These are phyloP conservation scores for Ernsta delagoae DNA, from an alignment of 2,888 invertebrate genomes.

Conservation along the genomic window DNA sequence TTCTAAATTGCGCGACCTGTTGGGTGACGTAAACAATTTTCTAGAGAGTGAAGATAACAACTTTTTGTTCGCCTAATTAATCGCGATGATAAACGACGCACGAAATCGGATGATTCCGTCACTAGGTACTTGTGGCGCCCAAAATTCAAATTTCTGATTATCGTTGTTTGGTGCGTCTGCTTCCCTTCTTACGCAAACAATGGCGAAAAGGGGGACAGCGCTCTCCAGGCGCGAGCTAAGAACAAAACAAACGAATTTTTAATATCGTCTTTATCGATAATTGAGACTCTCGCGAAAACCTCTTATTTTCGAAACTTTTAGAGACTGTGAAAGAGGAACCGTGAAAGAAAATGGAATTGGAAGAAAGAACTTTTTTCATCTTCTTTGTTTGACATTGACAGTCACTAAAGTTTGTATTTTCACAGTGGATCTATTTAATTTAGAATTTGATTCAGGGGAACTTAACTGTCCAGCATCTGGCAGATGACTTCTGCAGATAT, in stretches of 20 bases:
- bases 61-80: slow-evolving; percentile 76
- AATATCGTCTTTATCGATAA: slow-evolving; percentile 85
- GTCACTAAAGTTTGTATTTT: slow-evolving; percentile 82
- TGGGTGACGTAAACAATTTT: slow-evolving; percentile 41
- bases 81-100: slow-evolving; percentile 76
- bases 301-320: slow-evolving; percentile 84
- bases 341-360: slow-evolving; percentile 81
- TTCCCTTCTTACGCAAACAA: slow-evolving; percentile 80
- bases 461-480: slow-evolving; percentile 74
- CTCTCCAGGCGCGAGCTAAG: slow-evolving; percentile 75
- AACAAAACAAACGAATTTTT: slow-evolving; percentile 85
- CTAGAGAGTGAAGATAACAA: slow-evolving; percentile 55
- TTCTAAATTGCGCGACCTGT: slow-evolving; percentile 49
- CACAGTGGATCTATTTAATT: slow-evolving; percentile 81
- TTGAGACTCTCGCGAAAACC: slow-evolving; percentile 83
- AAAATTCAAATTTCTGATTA: slow-evolving; percentile 83
- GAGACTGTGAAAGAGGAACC: slow-evolving; percentile 81
- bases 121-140: slow-evolving; percentile 65
- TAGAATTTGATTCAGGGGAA: slow-evolving; percentile 69
- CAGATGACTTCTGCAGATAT: slow-evolving; percentile 69
- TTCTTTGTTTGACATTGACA: slow-evolving; percentile 85
- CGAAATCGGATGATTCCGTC: slow-evolving; percentile 79
- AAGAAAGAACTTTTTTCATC: slow-evolving; percentile 84
- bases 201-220: slow-evolving; percentile 75
- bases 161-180: slow-evolving; percentile 73